Percentiles rank a stretch among this genome's conserved stretches.
Evolutionary conservation across 2,888 invertebrate genomes (phyloP).

Genomic region (Morinoia aosen): DNA sequence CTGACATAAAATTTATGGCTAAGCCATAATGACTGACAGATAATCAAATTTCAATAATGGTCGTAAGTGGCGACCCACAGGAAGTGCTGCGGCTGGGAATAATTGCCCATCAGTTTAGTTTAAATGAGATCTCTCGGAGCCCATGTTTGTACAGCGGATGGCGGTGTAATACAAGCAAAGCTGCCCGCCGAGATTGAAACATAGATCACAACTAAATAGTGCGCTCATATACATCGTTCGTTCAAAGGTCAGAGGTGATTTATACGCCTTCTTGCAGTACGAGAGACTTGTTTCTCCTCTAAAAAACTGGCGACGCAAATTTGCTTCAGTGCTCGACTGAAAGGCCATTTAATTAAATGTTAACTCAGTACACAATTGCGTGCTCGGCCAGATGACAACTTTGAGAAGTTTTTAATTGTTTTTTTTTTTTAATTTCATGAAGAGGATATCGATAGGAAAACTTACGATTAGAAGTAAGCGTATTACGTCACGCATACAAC

Average conservation of each 20-base stretch:
- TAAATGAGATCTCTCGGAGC: not conserved
- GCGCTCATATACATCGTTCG: not conserved
- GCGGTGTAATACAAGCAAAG: not conserved
- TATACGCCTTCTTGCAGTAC: not conserved
- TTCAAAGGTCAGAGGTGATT: not conserved
- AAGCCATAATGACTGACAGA: slow-evolving; percentile 1
- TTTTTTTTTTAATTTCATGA: too few species aligned
- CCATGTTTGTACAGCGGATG: not conserved
- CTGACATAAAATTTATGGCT: not conserved
- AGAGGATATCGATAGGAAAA: too few species aligned
- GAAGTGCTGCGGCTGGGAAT: not conserved
- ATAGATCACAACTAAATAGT: not conserved
- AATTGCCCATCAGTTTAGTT: not conserved
- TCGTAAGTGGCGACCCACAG: not conserved
- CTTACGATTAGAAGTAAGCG: too few species aligned
- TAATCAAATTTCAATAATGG: slow-evolving; percentile 6
- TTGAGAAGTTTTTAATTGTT: not conserved
- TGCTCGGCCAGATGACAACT: not conserved
- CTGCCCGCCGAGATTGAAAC: not conserved
- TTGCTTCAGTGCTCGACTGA: not conserved
- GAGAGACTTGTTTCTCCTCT: not conserved
- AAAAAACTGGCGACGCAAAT: not conserved
- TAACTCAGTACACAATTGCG: not conserved
- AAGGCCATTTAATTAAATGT: not conserved
- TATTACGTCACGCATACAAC: too few species aligned